A percentile compares a stretch with the other conserved stretches of the same genome.
Evolutionary conservation across 2,888 invertebrate genomes (phyloP).

Genomic region (Trissoscelio sp.): DNA sequence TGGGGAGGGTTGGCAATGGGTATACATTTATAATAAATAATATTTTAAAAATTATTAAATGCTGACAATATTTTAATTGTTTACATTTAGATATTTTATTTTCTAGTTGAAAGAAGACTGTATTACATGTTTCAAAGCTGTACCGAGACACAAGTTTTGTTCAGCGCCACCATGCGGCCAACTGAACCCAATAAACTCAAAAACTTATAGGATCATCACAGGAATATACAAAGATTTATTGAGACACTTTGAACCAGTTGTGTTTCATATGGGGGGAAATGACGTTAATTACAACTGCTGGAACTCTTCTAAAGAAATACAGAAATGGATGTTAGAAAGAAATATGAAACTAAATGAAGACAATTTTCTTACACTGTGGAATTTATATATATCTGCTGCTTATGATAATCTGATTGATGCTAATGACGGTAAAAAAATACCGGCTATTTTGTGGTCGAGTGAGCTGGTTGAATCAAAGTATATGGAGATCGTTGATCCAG

Average conservation of each 20-base stretch:
- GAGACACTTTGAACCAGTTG: slow-evolving; percentile 88
- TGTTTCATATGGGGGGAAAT: slow-evolving; percentile 95
- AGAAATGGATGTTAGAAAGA: slow-evolving; percentile 87
- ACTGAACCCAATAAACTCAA: slow-evolving; percentile 89
- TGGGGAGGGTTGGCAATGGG: slow-evolving; percentile 90
- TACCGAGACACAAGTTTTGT: slow-evolving; percentile 89
- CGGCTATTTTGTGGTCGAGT: slow-evolving; percentile 91
- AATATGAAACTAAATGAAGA: slow-evolving; percentile 86
- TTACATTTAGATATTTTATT: not conserved
- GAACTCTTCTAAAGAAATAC: slow-evolving; percentile 89
- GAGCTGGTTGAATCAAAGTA: slow-evolving; percentile 88
- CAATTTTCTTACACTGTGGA: slow-evolving; percentile 78
- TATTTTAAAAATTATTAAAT: too few species aligned
- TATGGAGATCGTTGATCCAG: slow-evolving; percentile 87
- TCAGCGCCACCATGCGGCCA: slow-evolving; percentile 95
- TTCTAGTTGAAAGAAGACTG: slow-evolving; percentile 76
- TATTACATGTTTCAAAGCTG: slow-evolving; percentile 84
- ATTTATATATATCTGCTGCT: slow-evolving; percentile 87
- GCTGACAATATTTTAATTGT: too few species aligned
- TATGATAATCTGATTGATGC: slow-evolving; percentile 85
- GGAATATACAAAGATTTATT: slow-evolving; percentile 91
- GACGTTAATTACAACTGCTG: slow-evolving; percentile 90
- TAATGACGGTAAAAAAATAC: slow-evolving; percentile 84
- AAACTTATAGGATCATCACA: slow-evolving; percentile 87
- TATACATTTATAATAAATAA: not conserved